These are phyloP conservation scores for Promerops cafer DNA, from an alignment of 2,113 vertebrate genomes.

Conservation along the genomic window DNA sequence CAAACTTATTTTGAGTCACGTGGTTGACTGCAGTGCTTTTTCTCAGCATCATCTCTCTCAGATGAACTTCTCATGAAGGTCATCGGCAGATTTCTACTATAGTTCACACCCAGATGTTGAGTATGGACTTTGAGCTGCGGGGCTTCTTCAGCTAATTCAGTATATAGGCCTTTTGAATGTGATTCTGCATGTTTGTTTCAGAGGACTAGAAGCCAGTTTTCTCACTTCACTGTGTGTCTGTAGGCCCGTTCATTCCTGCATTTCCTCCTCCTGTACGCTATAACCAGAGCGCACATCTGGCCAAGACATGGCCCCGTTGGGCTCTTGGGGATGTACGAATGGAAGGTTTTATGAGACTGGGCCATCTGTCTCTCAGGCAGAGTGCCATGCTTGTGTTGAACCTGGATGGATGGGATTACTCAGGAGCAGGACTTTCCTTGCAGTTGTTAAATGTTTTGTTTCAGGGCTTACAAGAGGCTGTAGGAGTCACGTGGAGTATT, in stretches of 20 bases:
- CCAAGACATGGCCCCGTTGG: background rate
- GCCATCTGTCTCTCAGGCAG: background rate
- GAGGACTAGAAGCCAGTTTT: background rate
- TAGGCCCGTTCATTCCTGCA: background rate
- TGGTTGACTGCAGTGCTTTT: background rate
- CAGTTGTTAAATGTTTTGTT: background rate
- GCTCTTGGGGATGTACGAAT: background rate
- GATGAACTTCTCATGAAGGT: background rate
- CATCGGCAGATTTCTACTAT: accelerated
- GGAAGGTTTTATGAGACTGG: background rate
- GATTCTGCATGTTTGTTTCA: background rate
- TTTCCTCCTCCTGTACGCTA: background rate
- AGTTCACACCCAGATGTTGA: background rate
- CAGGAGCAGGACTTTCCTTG: background rate
- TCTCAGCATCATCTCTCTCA: background rate
- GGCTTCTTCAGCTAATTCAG: background rate
- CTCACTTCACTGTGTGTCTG: background rate
- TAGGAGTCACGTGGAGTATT: background rate
- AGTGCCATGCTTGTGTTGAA: background rate
- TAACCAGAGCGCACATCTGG: background rate
- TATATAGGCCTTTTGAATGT: background rate
- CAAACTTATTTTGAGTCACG: background rate
- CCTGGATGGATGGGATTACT: background rate
- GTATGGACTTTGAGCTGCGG: background rate
- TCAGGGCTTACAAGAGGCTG: background rate